phyloP scores from a whole-genome alignment of 2,888 invertebrate genomes.

The Theodoxus fluviatilis region DNA sequence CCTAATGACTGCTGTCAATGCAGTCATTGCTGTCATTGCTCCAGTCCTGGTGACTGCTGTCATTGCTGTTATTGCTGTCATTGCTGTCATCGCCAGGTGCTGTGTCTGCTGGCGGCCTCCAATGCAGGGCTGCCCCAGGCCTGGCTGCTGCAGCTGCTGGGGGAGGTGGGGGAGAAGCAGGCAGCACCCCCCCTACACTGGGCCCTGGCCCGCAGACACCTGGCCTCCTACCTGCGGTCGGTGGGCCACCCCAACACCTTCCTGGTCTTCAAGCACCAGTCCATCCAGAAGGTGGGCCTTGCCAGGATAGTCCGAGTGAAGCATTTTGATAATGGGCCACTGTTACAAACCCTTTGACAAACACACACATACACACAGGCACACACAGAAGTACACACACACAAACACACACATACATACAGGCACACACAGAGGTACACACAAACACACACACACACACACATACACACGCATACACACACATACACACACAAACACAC shows the following conservation, averaged over 20 bases:
- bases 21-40: too few relatives aligned
- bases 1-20: background rate
- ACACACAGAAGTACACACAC: too few relatives aligned
- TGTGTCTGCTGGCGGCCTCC: conserved; percentile 45
- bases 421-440: too few relatives aligned
- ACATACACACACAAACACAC: too few relatives aligned
- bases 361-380: too few relatives aligned
- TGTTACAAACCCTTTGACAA: background rate
- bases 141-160: conserved; percentile 47
- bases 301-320: background rate
- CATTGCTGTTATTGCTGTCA: conserved; percentile 5
- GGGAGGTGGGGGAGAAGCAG: conserved; percentile 40
- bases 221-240: conserved; percentile 46
- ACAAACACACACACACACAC: too few relatives aligned
- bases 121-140: conserved; percentile 42
- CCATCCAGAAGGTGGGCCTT: conserved; percentile 39
- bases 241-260: conserved; percentile 36
- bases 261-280: conserved; percentile 43
- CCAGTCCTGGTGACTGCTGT: too few relatives aligned
- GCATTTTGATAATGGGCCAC: background rate
- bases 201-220: conserved; percentile 44
- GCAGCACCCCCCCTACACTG: conserved; percentile 45
- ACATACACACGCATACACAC: too few relatives aligned
- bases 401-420: too few relatives aligned
- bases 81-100: conserved; percentile 29